Conservation (phyloP, 2,888 invertebrate species). For the Apoda limacodes region DNA sequence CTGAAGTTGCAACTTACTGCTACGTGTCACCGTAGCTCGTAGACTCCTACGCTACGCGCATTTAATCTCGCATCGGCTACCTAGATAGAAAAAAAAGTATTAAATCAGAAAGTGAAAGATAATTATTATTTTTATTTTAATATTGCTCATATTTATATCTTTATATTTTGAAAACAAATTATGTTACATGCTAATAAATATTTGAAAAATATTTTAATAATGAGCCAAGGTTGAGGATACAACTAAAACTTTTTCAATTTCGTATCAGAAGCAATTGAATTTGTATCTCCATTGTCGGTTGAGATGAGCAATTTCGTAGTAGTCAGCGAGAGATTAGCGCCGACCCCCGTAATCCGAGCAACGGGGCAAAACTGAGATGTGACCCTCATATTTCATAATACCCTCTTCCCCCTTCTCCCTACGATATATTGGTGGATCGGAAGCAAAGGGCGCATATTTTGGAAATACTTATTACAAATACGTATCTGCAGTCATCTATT, state of each 20-base stretch:
- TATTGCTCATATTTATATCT: neutral
- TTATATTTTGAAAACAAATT: neutral
- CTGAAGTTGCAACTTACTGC: no score
- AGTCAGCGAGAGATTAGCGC: constrained; percentile 23
- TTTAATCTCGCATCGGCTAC: no score
- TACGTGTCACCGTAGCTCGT: no score
- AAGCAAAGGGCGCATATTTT: no score
- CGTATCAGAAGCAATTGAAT: neutral
- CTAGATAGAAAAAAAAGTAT: no score
- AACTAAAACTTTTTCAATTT: neutral
- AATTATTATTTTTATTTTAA: no score
- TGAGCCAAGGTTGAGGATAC: neutral
- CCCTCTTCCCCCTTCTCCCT: neutral
- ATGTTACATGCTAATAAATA: neutral
- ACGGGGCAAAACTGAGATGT: constrained; percentile 4
- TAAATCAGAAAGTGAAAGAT: no score
- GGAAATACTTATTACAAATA: no score
- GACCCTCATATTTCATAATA: neutral
- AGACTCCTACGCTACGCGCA: no score
- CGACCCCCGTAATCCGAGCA: constrained; percentile 20
- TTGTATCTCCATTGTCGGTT: constrained; percentile 18
- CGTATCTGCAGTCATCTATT: no score
- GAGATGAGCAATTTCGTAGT: constrained; percentile 22
- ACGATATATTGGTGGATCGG: neutral
- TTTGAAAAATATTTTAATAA: neutral